A percentile compares a stretch with the other conserved stretches of the same genome.
Conservation (phyloP, 2,797 vertebrate species). For the Clarias fuscus region DNA sequence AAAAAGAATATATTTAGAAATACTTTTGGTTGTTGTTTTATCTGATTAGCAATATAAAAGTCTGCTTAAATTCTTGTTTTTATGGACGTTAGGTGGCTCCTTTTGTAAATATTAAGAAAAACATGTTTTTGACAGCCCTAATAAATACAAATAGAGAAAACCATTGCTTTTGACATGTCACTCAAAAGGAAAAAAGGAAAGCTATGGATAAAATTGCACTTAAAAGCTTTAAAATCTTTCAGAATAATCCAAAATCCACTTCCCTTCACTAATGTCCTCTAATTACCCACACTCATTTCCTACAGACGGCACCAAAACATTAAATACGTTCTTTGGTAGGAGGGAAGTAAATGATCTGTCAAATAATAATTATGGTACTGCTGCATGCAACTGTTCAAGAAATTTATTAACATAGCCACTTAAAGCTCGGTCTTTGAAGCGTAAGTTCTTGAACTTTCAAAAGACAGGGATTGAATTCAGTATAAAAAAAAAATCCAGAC, state of each 20-base stretch:
- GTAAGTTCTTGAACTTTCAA: not conserved
- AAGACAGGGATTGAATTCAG: not conserved
- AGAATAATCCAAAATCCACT: conserved; percentile 23
- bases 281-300: conserved; percentile 1
- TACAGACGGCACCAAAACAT: not conserved
- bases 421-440: not conserved
- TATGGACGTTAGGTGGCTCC: not conserved
- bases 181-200: not conserved
- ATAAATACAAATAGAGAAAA: not conserved
- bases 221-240: conserved; percentile 6
- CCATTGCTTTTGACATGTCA: not conserved
- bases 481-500: not conserved
- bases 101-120: not conserved
- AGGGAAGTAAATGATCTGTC: conserved; percentile 30
- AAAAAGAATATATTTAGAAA: not conserved
- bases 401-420: conserved; percentile 2
- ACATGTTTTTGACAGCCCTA: not conserved
- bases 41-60: not conserved
- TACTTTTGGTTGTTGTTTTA: too few relatives aligned
- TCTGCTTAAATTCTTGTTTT: not conserved
- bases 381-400: conserved; percentile 12
- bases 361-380: conserved; percentile 13
- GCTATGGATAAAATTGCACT: not conserved
- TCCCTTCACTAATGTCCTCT: conserved; percentile 19
- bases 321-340: not conserved